Percentiles rank a stretch among this genome's conserved stretches.
Conservation (phyloP, 2,797 vertebrate species). For the Pseudomugil gertrudae region DNA sequence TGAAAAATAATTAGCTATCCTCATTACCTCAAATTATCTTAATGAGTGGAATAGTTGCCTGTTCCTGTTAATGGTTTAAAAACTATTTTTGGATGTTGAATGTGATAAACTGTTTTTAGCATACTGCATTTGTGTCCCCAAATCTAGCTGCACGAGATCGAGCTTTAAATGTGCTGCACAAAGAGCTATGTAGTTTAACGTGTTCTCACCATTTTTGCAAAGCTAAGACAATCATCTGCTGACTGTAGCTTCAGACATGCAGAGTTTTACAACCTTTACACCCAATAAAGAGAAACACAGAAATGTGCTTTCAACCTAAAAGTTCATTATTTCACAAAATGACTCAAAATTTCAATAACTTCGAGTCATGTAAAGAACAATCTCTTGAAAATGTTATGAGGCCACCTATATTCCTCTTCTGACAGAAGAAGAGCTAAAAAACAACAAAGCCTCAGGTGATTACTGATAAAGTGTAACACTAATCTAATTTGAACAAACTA, state of each 20-base stretch:
- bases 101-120: not conserved
- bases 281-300: not conserved
- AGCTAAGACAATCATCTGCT: not conserved
- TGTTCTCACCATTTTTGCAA: not conserved
- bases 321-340: not conserved
- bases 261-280: not conserved
- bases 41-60: no score
- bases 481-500: conserved; percentile 15
- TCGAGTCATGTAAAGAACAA: not conserved
- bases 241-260: not conserved
- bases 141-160: not conserved
- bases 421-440: conserved; percentile 10
- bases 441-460: conserved; percentile 2
- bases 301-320: not conserved
- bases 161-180: not conserved
- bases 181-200: not conserved
- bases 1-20: no score
- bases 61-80: no score
- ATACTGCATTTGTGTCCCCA: not conserved
- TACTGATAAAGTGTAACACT: not conserved
- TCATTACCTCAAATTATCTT: no score
- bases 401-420: not conserved
- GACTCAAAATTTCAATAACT: not conserved
- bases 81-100: no score
- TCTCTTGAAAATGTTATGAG: not conserved